Percentiles rank a stretch among this genome's conserved stretches.
Conservation (phyloP, 1,140 invertebrate genomes). For the Phenacoccus solenopsis region DNA sequence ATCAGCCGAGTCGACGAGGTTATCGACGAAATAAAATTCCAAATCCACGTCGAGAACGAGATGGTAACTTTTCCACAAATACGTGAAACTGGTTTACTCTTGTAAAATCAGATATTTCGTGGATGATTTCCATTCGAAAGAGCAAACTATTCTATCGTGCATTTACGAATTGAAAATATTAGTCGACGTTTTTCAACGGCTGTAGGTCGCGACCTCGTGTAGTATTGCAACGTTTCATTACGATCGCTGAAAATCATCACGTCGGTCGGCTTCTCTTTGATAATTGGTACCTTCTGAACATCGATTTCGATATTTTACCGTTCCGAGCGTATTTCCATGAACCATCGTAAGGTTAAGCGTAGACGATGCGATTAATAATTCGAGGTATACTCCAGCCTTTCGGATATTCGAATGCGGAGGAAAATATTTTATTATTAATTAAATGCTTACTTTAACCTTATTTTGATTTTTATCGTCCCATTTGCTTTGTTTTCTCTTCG, state of each 20-base stretch:
- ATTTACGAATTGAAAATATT: neutral
- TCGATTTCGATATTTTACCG: no score
- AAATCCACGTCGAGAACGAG: no score
- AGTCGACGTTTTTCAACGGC: neutral
- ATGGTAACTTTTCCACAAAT: no score
- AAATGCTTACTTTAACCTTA: neutral
- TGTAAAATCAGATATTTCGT: no score
- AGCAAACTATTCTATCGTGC: neutral
- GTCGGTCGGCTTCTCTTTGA: neutral
- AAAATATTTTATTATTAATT: neutral
- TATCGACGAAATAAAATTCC: no score
- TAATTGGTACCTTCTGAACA: neutral
- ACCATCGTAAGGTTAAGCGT: neutral
- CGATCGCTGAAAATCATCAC: neutral
- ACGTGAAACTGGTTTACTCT: neutral
- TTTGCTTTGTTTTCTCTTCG: slow-evolving; percentile 7
- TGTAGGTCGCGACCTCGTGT: neutral
- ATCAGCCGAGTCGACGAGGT: neutral
- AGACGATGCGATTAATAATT: neutral
- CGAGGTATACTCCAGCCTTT: neutral
- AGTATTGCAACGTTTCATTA: neutral
- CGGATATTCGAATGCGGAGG: neutral
- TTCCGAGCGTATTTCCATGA: no score
- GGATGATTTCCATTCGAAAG: neutral
- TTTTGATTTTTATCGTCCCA: slow-evolving; percentile 15